phyloP scores from a whole-genome alignment of 2,888 invertebrate genomes.

The Helleia helle region DNA sequence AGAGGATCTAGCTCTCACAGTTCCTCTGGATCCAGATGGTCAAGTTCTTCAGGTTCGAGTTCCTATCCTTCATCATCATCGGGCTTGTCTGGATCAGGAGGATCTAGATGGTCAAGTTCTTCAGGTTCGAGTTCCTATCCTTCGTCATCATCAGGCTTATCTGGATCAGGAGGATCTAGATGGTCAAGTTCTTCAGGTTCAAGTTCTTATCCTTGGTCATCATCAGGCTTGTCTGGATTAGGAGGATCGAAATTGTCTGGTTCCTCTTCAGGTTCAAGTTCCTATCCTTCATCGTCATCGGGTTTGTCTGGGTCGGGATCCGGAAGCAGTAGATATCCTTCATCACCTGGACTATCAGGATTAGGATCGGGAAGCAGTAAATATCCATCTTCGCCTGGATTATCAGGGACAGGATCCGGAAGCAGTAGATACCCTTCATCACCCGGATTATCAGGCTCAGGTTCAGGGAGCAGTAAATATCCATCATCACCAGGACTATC shows the following conservation, averaged over 20 bases:
- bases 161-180: conserved; percentile 9
- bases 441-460: conserved; percentile 22
- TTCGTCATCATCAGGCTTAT: conserved; percentile 15
- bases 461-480: conserved; percentile 13
- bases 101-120: conserved; percentile 12
- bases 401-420: conserved; percentile 13
- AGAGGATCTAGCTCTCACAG: conserved; percentile 15
- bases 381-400: conserved; percentile 16
- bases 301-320: conserved; percentile 23
- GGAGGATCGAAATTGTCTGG: too few species aligned
- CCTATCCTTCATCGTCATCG: too few species aligned
- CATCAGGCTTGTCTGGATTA: conserved; percentile 17
- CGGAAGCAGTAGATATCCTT: conserved; percentile 13
- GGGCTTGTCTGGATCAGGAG: too few species aligned
- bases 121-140: conserved; percentile 15
- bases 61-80: conserved; percentile 8
- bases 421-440: conserved; percentile 21
- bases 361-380: conserved; percentile 13
- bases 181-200: conserved; percentile 16
- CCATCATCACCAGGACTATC: conserved; percentile 14
- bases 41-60: conserved; percentile 12
- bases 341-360: conserved; percentile 22
- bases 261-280: too few species aligned
- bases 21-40: conserved; percentile 10
- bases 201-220: conserved; percentile 18